Base-by-base conservation (phyloP, 2,888 invertebrate genomes). In the Tubulanus polymorphus region DNA sequence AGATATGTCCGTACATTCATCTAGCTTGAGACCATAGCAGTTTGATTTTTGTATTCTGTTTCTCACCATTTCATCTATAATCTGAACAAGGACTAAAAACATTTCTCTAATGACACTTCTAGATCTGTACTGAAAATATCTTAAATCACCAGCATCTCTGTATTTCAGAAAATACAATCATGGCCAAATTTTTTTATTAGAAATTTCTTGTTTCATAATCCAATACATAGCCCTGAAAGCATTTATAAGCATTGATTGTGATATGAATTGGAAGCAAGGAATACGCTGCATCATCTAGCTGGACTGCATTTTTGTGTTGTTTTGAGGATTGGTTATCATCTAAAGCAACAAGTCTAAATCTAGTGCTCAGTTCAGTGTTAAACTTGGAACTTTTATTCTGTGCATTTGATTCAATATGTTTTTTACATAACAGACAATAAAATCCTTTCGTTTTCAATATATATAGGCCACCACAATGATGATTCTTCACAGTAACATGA, bases 391-490 rank as follows among this genome's bases (percentile, higher is more conserved):
- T 3, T 5, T 41, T 35, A 18, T 51, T 51, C 8, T 37, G 27
- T 3, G 20, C 15, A 27, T 51, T 51, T 37, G 3, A n/a, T 3
- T 8, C 35, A 8, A 18, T 35, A 35, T 51, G 51, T 26, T 51
- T 51, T 23, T 27, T 27, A n/a, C 49, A 49, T 5, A 29, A 23
- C 20, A 18, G 3, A 29, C 49, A 49, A n/a, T 12, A 49, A n/a
- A 35, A 51, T 51, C 18, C 51, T 37, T 5, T 12, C 8, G 8
- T 20, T 35, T 37, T 51, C 51, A 32, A 37, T 27, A 35, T 30
- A 51, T 37, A 6, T 37, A 23, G 37, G 23, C 27, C 37, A 51
- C 51, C 23, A 27, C n/a, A n/a, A n/a, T n/a, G n/a, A n/a, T n/a
- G n/a, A n/a, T n/a, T n/a, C n/a, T n/a, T n/a, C n/a, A n/a, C n/a